Percentiles rank a stretch among this genome's conserved stretches.
phyloP scores from a whole-genome alignment of 2,888 invertebrate species.

The Drosophila pseudotakahashii region DNA sequence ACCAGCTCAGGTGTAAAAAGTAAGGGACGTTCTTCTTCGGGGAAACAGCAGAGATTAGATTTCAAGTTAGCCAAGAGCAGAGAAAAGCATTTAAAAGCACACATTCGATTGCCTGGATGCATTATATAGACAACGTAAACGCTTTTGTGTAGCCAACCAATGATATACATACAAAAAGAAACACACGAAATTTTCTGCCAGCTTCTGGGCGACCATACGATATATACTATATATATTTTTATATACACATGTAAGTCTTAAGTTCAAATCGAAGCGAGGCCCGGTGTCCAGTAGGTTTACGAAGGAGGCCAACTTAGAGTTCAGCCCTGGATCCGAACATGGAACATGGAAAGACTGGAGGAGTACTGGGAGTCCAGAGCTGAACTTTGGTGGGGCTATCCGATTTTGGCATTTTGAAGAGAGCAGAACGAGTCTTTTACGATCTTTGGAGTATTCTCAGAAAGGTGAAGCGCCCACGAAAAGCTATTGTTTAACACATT shows the following conservation, averaged over 20 bases:
- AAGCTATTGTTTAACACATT: conserved; percentile 3
- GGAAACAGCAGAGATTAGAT: conserved; percentile 9
- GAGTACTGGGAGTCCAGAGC: no score
- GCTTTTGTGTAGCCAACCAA: conserved; percentile 64
- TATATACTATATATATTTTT: conserved; percentile 45
- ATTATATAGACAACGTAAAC: conserved; percentile 42
- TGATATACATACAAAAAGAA: conserved; percentile 11
- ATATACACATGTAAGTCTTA: conserved; percentile 64
- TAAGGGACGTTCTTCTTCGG: conserved; percentile 20
- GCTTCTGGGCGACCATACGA: conserved; percentile 24
- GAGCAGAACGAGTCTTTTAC: conserved; percentile 22
- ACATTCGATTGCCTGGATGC: conserved; percentile 42
- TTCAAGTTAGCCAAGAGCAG: conserved; percentile 59
- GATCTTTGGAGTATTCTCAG: conserved; percentile 17
- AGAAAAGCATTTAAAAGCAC: conserved; percentile 63
- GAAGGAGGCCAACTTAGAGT: conserved; percentile 20
- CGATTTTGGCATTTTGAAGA: conserved; percentile 16
- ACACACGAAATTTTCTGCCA: conserved; percentile 9
- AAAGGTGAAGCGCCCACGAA: not conserved
- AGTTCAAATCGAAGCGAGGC: conserved; percentile 62
- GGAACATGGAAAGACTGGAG: no score
- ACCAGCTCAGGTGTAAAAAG: conserved; percentile 88
- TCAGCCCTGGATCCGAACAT: conserved; percentile 42
- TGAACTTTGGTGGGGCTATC: conserved; percentile 19
- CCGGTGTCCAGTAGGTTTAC: conserved; percentile 42